phyloP scores from a whole-genome alignment of 2,888 invertebrate genomes.

The Heteromurus nitidus region DNA sequence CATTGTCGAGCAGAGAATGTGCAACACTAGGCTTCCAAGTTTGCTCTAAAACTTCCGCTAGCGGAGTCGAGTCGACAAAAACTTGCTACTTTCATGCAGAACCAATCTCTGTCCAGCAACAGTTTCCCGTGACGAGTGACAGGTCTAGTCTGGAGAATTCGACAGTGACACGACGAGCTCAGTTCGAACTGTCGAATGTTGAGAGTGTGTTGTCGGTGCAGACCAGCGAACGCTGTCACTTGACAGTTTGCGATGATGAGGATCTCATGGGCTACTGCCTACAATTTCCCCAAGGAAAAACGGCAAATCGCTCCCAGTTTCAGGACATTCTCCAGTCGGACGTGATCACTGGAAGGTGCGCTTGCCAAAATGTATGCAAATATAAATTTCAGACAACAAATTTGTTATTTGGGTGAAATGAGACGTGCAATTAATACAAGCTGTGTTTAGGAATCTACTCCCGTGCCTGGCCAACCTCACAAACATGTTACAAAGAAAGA shows the following conservation, averaged over 20 bases:
- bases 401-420: background rate
- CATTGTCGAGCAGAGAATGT: too few relatives aligned
- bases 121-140: too few relatives aligned
- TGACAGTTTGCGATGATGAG: conserved; percentile 38
- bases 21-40: too few relatives aligned
- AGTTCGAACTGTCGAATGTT: background rate
- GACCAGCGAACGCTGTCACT: background rate
- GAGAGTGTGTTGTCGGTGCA: background rate
- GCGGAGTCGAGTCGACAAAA: too few relatives aligned
- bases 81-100: too few relatives aligned
- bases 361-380: conserved; percentile 25
- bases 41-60: too few relatives aligned
- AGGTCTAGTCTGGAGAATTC: too few relatives aligned
- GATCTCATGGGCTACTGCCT: conserved; percentile 55
- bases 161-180: too few relatives aligned
- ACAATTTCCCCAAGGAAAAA: background rate
- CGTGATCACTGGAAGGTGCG: background rate
- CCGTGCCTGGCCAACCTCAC: too few relatives aligned
- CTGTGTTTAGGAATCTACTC: conserved; percentile 1
- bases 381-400: background rate
- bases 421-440: background rate
- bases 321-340: conserved; percentile 23
- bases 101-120: too few relatives aligned
- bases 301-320: background rate
- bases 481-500: too few relatives aligned